Conservation (phyloP, 2,888 invertebrate species). For the Junonia oenone region DNA sequence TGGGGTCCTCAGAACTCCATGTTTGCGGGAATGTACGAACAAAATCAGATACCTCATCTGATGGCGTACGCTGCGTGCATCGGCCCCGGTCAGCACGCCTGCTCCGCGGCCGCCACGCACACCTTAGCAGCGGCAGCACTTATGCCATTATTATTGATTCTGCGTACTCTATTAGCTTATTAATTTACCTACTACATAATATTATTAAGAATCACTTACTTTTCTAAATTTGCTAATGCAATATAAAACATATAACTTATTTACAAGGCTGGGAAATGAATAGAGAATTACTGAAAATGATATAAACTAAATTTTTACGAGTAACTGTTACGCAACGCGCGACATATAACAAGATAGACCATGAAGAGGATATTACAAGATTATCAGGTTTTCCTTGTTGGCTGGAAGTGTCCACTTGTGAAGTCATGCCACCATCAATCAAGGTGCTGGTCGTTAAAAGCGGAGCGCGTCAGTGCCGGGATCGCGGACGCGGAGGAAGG, state of each 20-base stretch:
- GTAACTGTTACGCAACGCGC: neutral
- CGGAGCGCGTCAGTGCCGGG: slow-evolving; percentile 11
- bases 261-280: too few species aligned
- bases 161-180: neutral
- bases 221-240: too few species aligned
- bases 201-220: neutral
- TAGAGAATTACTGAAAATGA: too few species aligned
- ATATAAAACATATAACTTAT: neutral
- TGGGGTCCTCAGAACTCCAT: slow-evolving; percentile 86
- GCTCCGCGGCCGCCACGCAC: slow-evolving; percentile 28
- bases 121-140: neutral
- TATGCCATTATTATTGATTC: neutral
- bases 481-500: slow-evolving; percentile 3
- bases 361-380: neutral
- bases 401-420: slow-evolving; percentile 9
- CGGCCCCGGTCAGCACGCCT: slow-evolving; percentile 72
- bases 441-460: slow-evolving; percentile 26
- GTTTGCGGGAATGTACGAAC: slow-evolving; percentile 87
- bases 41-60: slow-evolving; percentile 87
- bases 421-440: slow-evolving; percentile 27
- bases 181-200: neutral
- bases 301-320: neutral
- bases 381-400: neutral
- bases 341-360: too few species aligned
- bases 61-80: slow-evolving; percentile 86